phyloP scores from a whole-genome alignment of 2,797 vertebrate genomes.

The Fundulus diaphanus region DNA sequence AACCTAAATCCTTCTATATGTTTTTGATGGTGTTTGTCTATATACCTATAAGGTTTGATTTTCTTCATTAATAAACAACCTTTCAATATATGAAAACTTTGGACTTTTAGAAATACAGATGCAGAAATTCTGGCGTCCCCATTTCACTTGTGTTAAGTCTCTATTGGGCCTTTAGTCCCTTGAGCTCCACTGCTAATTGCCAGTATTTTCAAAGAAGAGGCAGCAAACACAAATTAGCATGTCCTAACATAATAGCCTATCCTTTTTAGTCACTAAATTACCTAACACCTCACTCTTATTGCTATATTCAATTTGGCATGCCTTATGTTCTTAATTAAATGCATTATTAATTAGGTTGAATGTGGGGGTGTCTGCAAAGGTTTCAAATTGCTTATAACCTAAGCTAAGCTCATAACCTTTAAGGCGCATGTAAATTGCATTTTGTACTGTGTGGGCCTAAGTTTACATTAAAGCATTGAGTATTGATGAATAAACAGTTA shows the following conservation, averaged over 20 bases:
- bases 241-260: conserved; percentile 2
- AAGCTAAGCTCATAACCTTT: conserved; percentile 5
- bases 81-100: not conserved
- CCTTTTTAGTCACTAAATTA: conserved; percentile 14
- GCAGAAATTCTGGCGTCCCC: not conserved
- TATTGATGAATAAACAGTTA: conserved; percentile 11
- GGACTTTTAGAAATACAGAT: not conserved
- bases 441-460: not conserved
- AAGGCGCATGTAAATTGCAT: conserved; percentile 12
- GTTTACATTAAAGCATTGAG: not conserved
- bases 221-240: not conserved
- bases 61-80: not conserved
- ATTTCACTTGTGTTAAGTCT: not conserved
- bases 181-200: not conserved
- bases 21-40: not conserved
- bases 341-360: conserved; percentile 18
- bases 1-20: not conserved
- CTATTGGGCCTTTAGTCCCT: not conserved
- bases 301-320: conserved; percentile 26
- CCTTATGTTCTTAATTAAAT: conserved; percentile 21
- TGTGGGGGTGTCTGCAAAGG: conserved; percentile 6
- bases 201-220: conserved; percentile 3
- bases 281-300: not conserved
- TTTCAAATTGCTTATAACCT: conserved; percentile 10
- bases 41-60: not conserved